Conservation (phyloP, 1,140 invertebrate species). For the Rhyacophila brunnea region DNA sequence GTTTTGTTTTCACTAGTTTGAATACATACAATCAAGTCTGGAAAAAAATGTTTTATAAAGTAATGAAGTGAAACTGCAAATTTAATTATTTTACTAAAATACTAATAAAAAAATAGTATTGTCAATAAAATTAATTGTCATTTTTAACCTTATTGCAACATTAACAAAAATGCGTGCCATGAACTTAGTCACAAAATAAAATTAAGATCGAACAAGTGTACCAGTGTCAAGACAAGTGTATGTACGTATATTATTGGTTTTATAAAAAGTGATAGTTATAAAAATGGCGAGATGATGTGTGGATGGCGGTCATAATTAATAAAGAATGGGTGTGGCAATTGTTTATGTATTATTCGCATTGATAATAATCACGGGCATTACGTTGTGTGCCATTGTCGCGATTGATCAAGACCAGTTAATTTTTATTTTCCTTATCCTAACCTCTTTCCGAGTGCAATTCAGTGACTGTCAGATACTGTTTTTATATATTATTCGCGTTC, state of each 20-base stretch:
- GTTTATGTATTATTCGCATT: background rate
- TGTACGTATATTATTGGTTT: background rate
- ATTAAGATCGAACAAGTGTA: background rate
- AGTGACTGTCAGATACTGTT: constrained; percentile 26
- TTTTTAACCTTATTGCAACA: background rate
- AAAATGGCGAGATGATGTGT: constrained; percentile 27
- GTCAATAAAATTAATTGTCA: too few species aligned
- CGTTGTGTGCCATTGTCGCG: too few species aligned
- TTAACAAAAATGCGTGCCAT: background rate
- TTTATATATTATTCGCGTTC: constrained; percentile 18
- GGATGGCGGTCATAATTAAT: constrained; percentile 17
- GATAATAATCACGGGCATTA: too few species aligned
- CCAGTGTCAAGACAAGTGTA: constrained; percentile 1
- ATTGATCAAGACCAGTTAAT: too few species aligned
- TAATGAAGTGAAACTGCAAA: too few species aligned
- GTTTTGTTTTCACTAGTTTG: too few species aligned
- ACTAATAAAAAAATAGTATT: too few species aligned
- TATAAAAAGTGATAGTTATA: constrained; percentile 19
- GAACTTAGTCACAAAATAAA: too few species aligned
- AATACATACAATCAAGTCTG: too few species aligned
- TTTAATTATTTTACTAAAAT: too few species aligned
- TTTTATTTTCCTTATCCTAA: constrained; percentile 10
- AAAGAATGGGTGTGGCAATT: constrained; percentile 24
- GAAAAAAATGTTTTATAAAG: too few species aligned
- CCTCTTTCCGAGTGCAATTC: constrained; percentile 10